Evolutionary conservation across 2,888 invertebrate species (phyloP).

Genomic region (Brachycybe producta): DNA sequence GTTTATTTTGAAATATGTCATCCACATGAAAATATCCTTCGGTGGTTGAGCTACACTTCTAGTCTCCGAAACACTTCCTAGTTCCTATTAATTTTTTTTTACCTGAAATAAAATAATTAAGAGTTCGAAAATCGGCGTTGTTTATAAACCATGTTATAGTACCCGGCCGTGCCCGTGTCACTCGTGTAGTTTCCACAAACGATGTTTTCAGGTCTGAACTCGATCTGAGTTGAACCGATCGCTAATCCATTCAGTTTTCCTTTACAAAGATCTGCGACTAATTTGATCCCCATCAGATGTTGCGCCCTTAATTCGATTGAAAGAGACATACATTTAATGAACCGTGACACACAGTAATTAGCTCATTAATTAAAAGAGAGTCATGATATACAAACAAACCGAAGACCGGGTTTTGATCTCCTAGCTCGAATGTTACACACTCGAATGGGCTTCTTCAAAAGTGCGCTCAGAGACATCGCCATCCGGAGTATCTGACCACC

Average conservation of each 20-base stretch:
- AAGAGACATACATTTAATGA: not conserved
- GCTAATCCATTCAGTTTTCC: conserved; percentile 55
- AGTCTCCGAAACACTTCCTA: too few relatives aligned
- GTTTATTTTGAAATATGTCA: too few relatives aligned
- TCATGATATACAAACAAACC: conserved; percentile 40
- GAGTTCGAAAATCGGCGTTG: not conserved
- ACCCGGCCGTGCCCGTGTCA: conserved; percentile 73
- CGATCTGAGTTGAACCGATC: conserved; percentile 61
- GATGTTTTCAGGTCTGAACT: conserved; percentile 50
- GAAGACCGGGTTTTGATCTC: conserved; percentile 67
- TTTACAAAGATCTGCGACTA: conserved; percentile 58
- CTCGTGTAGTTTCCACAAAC: conserved; percentile 51
- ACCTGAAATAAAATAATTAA: too few relatives aligned
- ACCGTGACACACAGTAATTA: not conserved
- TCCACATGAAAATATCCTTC: too few relatives aligned
- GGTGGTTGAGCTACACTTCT: too few relatives aligned
- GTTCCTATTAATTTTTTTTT: too few relatives aligned
- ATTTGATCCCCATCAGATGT: conserved; percentile 48
- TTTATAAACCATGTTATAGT: conserved; percentile 22
- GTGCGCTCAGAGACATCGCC: conserved; percentile 61
- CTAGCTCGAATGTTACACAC: conserved; percentile 69
- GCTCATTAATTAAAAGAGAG: not conserved
- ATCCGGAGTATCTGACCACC: conserved; percentile 83
- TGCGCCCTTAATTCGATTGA: conserved; percentile 29
- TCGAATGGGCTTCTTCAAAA: conserved; percentile 55